Base-by-base conservation (phyloP, 2,888 invertebrate genomes). In the Diplolepis rosae region DNA sequence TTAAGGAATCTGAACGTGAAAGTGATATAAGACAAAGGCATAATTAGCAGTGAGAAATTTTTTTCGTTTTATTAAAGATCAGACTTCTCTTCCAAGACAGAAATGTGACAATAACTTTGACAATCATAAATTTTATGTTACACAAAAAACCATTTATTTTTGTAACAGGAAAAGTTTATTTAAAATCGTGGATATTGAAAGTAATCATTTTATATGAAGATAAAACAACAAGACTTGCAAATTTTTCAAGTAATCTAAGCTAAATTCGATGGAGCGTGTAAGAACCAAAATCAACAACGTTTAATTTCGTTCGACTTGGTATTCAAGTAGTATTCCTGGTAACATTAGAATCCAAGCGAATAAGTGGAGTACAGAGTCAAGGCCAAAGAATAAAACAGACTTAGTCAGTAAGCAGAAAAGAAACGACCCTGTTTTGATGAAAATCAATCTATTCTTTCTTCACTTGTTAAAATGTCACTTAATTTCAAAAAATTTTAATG, bases 331-430 rank as follows among this genome's bases (percentile, higher is more conserved):
- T 56, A 56, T 56, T 56, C 56, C 61, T n/a, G n/a, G 61, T 39
- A 61, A 24, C 61, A 61, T 39, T 61, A 61, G 61, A 61, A 61
- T 39, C 27, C 39, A 18, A 39, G 22, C 35, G 39, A 61, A 61
- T 39, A 39, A 39, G 61, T 61, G 61, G 39, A 61, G 39, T 61
- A 61, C 61, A 61, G 61, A 61, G 61, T 61, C 61, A 61, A 61
- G 61, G 61, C 61, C 61, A 39, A n/a, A 24, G 39, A 61, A 61
- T 61, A 39, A 61, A 39, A 61, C 61, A 39, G 56, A n/a, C n/a
- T n/a, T n/a, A n/a, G n/a, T n/a, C n/a, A 56, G 35, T 39, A 56
- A 35, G 39, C 61, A 39, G 39, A 35, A 22, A 56, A 56, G 56
- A 56, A 56, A 35, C 56, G 56, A 24, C 56, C 35, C 35, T 56